Evolutionary conservation across 1,140 invertebrate genomes (phyloP), one percentile per base, ranked within the genome.

Genomic region (Aphidius gifuensis): DNA sequence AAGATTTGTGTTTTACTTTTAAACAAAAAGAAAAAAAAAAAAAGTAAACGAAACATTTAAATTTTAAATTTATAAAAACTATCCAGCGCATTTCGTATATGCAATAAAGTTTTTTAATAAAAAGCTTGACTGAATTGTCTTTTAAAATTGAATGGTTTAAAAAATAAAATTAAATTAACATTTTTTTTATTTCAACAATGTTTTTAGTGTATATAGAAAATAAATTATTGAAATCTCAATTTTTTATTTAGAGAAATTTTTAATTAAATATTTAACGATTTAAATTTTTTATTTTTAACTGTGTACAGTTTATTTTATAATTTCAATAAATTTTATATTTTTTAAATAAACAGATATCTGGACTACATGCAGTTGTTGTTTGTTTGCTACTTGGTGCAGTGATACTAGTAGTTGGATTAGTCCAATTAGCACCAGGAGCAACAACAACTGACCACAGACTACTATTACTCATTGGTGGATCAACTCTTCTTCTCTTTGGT

Each of bases 341-440:
- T 47, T 50, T 45, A 38, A 64, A 51, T 61, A 71, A 67, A 45
- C 74, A 89, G 89, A 82, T 90, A 74, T 87, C 90, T 40, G 85
- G 88, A 23, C 80, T 92, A 32, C 88, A 91, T 76, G 83, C 89
- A 32, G 85, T 91, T 59, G 89, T 92, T 47, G 86, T 90, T 39
- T 90, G 87, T 6, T 80, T 91, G 58, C 82, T 92, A 42, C 77
- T 91, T 66, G 90, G 90, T 53, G 88, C 88, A 67, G 87, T 91
- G 68, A 84, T 91, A 48, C 78, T 92, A 61, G 88, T 92, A 55
- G 90, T 92, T 69, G 90, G 90, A 63, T 80, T 92, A 70, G 90
- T 92, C 64, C 90, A 92, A 80, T 80, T 92, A 68, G 89, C 88
- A 21, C 90, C 90, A 21, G 89, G 89, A 47, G 90, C 90, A 40